Evolutionary conservation across 2,888 invertebrate species (phyloP).

Genomic region (Drosophila ustulata): DNA sequence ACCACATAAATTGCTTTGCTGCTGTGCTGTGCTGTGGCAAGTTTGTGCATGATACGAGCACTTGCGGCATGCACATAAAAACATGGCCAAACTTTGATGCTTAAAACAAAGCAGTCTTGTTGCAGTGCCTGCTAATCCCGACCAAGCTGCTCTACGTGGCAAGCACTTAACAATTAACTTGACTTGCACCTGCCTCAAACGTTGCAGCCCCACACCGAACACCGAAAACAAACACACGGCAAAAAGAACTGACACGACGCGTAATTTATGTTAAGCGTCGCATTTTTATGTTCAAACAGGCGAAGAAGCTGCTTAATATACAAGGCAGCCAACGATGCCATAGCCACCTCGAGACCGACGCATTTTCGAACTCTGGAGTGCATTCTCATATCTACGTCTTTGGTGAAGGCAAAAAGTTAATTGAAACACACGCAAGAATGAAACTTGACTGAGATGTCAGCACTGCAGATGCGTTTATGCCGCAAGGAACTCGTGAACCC

Average conservation of each 20-base stretch:
- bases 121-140: constrained; percentile 65
- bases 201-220: not conserved
- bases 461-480: constrained; percentile 48
- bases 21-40: constrained; percentile 45
- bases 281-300: constrained; percentile 80
- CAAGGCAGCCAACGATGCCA: constrained; percentile 33
- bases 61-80: constrained; percentile 44
- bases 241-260: constrained; percentile 57
- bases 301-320: constrained; percentile 77
- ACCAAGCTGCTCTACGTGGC: constrained; percentile 46
- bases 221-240: constrained; percentile 18
- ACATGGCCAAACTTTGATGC: constrained; percentile 63
- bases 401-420: constrained; percentile 76
- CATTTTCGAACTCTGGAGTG: constrained; percentile 44
- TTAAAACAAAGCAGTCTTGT: constrained; percentile 37
- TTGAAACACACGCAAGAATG: constrained; percentile 75
- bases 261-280: constrained; percentile 81
- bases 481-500: not conserved
- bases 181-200: constrained; percentile 65
- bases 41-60: constrained; percentile 56
- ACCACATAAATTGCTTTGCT: constrained; percentile 45
- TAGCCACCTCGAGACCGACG: constrained; percentile 19
- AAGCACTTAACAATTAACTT: constrained; percentile 78
- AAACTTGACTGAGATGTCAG: constrained; percentile 58
- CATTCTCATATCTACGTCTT: constrained; percentile 57